Evolutionary conservation across 2,113 vertebrate genomes (phyloP).

Genomic region (Sterrhoptilus dennistouni): DNA sequence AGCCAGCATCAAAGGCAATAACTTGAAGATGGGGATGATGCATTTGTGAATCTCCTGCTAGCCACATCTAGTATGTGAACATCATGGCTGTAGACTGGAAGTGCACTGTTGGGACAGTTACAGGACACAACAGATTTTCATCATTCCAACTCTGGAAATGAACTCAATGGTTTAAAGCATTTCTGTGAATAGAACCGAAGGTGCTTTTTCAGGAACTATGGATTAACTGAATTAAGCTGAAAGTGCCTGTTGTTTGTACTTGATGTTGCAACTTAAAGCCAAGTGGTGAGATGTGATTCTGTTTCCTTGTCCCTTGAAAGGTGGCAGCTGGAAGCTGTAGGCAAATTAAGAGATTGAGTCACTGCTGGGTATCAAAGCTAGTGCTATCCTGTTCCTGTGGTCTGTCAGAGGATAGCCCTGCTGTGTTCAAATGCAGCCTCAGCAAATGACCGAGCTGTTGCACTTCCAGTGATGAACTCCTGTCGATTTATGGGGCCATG

Average conservation of each 20-base stretch:
- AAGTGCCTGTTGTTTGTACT: background rate
- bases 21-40: background rate
- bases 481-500: accelerated
- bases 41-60: background rate
- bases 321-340: background rate
- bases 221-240: background rate
- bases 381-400: background rate
- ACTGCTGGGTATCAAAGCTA: background rate
- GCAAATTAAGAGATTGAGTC: background rate
- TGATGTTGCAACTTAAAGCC: background rate
- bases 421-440: background rate
- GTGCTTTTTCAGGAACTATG: background rate
- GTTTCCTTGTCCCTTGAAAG: background rate
- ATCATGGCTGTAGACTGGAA: background rate
- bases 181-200: background rate
- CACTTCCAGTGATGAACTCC: background rate
- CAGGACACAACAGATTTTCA: background rate
- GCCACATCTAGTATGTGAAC: background rate
- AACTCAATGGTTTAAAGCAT: background rate
- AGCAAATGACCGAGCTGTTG: background rate
- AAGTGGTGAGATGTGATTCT: background rate
- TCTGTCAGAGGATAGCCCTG: background rate
- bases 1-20: background rate
- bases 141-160: background rate
- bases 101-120: background rate